A percentile compares a stretch with the other conserved stretches of the same genome.
Conservation (phyloP, 2,888 invertebrate genomes). For the Noctua janthe region DNA sequence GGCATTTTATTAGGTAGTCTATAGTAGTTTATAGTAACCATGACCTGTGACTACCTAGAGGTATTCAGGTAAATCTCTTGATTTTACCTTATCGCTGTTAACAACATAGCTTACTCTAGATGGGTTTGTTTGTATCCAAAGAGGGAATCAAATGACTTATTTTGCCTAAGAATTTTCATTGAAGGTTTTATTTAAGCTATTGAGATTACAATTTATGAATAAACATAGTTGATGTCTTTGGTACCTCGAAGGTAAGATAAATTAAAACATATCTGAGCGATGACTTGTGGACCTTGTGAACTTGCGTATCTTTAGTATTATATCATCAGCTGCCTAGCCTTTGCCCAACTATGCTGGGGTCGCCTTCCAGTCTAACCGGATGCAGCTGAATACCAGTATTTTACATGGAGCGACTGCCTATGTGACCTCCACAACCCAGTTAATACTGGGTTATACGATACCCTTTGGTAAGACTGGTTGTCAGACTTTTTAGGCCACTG, state of each 20-base stretch:
- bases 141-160: conserved; percentile 51
- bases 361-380: no score
- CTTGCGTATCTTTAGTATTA: no score
- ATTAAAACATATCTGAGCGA: conserved; percentile 12
- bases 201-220: conserved; percentile 61
- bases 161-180: conserved; percentile 53
- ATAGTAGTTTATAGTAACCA: conserved; percentile 53
- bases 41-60: conserved; percentile 48
- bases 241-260: conserved; percentile 33
- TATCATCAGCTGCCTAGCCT: no score
- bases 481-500: no score
- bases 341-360: no score
- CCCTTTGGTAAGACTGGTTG: no score
- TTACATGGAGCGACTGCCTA: no score
- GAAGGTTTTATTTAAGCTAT: conserved; percentile 54
- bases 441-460: no score
- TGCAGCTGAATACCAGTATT: no score
- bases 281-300: not conserved
- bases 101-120: conserved; percentile 41
- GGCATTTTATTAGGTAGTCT: conserved; percentile 31
- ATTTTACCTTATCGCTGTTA: conserved; percentile 34
- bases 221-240: conserved; percentile 42
- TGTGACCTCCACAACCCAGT: no score
- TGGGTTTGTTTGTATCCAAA: conserved; percentile 51
- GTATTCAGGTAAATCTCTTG: conserved; percentile 52